Evolutionary conservation across 2,888 invertebrate species (phyloP).

Genomic region (Fragum sueziense): DNA sequence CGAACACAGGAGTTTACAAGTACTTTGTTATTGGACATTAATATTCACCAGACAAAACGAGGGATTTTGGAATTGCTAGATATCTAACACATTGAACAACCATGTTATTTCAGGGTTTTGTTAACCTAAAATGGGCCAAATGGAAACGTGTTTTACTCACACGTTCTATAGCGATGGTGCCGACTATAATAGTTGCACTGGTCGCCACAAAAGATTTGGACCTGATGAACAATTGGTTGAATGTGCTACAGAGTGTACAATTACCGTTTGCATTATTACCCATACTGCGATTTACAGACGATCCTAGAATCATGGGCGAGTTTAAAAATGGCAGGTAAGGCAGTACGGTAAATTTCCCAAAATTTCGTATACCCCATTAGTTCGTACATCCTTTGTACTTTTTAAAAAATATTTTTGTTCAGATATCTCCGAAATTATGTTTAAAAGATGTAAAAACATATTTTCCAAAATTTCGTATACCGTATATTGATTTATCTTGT

Average conservation of each 20-base stretch:
- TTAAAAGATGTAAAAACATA: no score
- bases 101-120: conserved; percentile 86
- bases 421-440: no score
- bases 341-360: no score
- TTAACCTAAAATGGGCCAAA: conserved; percentile 92
- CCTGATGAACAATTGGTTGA: conserved; percentile 91
- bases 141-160: conserved; percentile 95
- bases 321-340: conserved; percentile 88
- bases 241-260: conserved; percentile 92
- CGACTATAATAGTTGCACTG: conserved; percentile 82
- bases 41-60: no score
- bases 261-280: conserved; percentile 93
- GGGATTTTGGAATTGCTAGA: no score
- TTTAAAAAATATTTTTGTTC: no score
- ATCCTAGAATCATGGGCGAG: conserved; percentile 90
- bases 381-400: no score
- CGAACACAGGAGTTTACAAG: no score
- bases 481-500: no score
- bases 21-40: no score
- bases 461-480: no score
- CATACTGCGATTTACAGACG: conserved; percentile 92
- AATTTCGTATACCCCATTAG: no score
- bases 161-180: conserved; percentile 90
- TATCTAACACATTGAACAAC: not conserved
- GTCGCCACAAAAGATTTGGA: conserved; percentile 86